Conservation (phyloP, 2,113 vertebrate species). For the Gadus chalcogrammus region DNA sequence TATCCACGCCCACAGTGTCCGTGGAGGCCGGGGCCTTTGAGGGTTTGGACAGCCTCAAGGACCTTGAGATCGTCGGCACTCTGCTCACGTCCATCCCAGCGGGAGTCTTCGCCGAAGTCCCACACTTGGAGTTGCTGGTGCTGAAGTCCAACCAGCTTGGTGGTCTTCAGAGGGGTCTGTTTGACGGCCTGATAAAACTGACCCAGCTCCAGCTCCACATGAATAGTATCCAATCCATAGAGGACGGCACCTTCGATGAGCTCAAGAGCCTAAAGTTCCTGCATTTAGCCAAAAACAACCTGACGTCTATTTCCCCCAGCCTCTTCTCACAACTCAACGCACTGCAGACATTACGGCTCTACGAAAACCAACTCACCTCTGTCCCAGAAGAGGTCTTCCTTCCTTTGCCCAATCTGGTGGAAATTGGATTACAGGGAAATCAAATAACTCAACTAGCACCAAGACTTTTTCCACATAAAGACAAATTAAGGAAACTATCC, state of each 20-base stretch:
- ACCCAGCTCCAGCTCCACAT: slow-evolving; percentile 58
- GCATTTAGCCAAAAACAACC: slow-evolving; percentile 73
- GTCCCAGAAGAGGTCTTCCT: slow-evolving; percentile 70
- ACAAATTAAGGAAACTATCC: slow-evolving; percentile 62
- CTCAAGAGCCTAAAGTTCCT: slow-evolving; percentile 64
- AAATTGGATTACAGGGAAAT: slow-evolving; percentile 69
- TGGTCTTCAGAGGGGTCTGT: slow-evolving; percentile 66
- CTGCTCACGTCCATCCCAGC: slow-evolving; percentile 51
- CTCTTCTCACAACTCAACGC: slow-evolving; percentile 68
- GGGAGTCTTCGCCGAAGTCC: slow-evolving; percentile 71
- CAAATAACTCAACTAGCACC: slow-evolving; percentile 65
- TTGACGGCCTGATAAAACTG: slow-evolving; percentile 65
- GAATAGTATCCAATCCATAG: slow-evolving; percentile 69
- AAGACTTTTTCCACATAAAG: slow-evolving; percentile 67
- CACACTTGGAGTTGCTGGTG: slow-evolving; percentile 59
- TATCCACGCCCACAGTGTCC: slow-evolving; percentile 51
- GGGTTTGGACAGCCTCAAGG: slow-evolving; percentile 56
- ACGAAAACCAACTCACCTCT: slow-evolving; percentile 71
- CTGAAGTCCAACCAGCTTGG: slow-evolving; percentile 69
- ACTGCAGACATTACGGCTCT: slow-evolving; percentile 65
- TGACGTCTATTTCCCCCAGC: slow-evolving; percentile 51
- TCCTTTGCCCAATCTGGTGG: slow-evolving; percentile 56
- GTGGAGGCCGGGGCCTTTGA: slow-evolving; percentile 78
- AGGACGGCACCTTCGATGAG: slow-evolving; percentile 74
- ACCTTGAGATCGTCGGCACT: slow-evolving; percentile 68